phyloP scores from a whole-genome alignment of 2,113 vertebrate genomes.

The Calidris pygmaea region DNA sequence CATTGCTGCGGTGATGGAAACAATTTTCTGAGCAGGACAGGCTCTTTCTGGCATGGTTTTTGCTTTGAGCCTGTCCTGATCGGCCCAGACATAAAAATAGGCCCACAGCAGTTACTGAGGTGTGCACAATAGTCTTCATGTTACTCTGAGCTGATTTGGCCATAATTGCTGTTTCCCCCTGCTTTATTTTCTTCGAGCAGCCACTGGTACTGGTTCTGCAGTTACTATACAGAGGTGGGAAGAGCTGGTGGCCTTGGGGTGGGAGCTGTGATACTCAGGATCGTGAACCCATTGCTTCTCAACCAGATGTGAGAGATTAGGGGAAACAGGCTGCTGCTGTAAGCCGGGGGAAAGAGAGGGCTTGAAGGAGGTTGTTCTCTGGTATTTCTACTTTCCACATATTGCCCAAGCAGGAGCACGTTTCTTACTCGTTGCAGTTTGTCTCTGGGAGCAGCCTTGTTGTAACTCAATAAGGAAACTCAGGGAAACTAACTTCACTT shows the following conservation, averaged over 20 bases:
- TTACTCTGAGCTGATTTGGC: neutral
- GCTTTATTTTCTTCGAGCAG: neutral
- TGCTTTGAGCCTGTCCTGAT: neutral
- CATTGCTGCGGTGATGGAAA: neutral
- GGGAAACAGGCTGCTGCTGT: neutral
- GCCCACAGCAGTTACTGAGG: neutral
- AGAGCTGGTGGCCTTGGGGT: neutral
- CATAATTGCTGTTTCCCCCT: neutral
- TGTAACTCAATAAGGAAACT: neutral
- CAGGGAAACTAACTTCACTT: neutral
- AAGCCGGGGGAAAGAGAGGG: neutral
- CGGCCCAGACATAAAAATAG: neutral
- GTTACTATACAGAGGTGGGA: neutral
- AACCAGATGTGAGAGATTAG: neutral
- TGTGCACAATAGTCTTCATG: neutral
- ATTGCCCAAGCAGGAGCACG: neutral
- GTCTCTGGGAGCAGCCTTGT: neutral
- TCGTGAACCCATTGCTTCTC: neutral
- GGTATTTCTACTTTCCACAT: neutral
- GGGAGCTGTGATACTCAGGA: neutral
- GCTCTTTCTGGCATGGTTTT: neutral
- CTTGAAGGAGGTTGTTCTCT: neutral
- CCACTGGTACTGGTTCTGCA: fast-evolving
- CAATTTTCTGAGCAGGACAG: neutral
- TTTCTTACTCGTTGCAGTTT: neutral